Evolutionary conservation across 2,888 invertebrate genomes (phyloP).

Genomic region (Podabrus alpinus): DNA sequence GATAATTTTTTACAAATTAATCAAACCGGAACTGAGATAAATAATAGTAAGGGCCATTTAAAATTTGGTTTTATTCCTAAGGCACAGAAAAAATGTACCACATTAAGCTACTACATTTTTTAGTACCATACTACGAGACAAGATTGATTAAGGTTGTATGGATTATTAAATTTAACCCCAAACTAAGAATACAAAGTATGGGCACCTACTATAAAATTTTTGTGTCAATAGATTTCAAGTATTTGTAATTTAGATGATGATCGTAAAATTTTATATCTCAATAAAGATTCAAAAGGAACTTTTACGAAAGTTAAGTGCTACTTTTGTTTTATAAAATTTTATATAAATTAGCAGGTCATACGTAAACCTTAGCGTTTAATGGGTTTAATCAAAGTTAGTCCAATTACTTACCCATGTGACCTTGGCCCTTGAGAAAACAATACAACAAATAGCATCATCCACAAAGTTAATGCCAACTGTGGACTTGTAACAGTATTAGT

Average conservation of each 20-base stretch:
- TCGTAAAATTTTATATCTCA: background rate
- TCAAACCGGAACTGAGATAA: background rate
- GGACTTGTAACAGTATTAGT: constrained; percentile 7
- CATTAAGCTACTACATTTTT: background rate
- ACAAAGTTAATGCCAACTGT: constrained; percentile 13
- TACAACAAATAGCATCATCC: constrained; percentile 13
- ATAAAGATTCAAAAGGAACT: background rate
- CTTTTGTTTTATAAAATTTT: background rate
- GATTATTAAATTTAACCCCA: background rate
- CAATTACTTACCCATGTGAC: constrained; percentile 11
- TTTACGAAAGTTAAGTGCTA: background rate
- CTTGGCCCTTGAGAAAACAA: constrained; percentile 12
- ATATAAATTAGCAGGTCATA: background rate
- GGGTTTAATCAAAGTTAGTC: background rate
- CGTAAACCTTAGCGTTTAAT: background rate
- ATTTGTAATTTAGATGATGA: background rate
- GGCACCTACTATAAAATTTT: background rate
- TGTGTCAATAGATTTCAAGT: background rate
- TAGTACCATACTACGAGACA: background rate
- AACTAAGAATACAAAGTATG: background rate
- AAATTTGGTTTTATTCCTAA: background rate
- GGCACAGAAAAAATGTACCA: background rate
- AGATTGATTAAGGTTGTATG: background rate
- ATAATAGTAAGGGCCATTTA: background rate
- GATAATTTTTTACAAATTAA: background rate